Conservation (phyloP, 2,113 vertebrate genomes). For the Glareola pratincola region DNA sequence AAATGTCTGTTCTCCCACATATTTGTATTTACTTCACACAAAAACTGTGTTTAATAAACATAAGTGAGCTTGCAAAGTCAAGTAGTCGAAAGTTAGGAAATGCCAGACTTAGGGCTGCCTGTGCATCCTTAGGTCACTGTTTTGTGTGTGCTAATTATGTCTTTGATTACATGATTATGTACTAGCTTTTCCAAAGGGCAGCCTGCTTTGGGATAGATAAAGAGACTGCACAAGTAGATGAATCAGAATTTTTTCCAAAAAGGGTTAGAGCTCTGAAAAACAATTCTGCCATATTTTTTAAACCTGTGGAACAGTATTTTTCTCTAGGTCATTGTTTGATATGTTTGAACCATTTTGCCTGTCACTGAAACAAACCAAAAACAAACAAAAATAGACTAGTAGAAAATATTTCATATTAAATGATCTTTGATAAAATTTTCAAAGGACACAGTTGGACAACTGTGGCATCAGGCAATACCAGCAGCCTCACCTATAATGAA, state of each 20-base stretch:
- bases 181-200: neutral
- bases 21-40: slow-evolving; percentile 51
- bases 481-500: slow-evolving; percentile 40
- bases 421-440: neutral
- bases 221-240: neutral
- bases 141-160: neutral
- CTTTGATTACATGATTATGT: neutral
- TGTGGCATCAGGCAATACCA: neutral
- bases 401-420: neutral
- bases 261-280: neutral
- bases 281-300: neutral
- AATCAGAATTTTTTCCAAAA: neutral
- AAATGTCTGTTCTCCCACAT: slow-evolving; percentile 37
- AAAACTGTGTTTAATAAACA: slow-evolving; percentile 22
- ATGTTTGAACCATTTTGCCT: neutral
- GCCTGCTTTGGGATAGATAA: neutral
- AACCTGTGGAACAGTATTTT: neutral
- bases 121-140: neutral
- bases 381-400: neutral
- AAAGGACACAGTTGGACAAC: neutral
- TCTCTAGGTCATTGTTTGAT: neutral
- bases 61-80: neutral
- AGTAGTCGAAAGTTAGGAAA: neutral
- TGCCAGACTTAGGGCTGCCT: neutral
- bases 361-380: neutral